Conservation (phyloP, 2,797 vertebrate genomes). For the Taeniopygia guttata region DNA sequence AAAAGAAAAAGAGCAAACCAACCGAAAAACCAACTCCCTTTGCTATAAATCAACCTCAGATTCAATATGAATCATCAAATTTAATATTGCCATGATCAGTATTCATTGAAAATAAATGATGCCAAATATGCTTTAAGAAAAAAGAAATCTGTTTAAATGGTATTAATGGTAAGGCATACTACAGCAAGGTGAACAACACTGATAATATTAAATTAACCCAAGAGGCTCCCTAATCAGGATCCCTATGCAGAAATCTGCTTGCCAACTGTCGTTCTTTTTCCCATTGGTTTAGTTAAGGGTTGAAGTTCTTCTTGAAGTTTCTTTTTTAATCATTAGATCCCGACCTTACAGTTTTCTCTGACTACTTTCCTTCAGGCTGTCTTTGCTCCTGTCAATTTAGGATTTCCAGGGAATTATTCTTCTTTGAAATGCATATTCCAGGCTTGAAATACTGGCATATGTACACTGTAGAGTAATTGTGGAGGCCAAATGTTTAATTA, state of each 20-base stretch:
- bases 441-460: slow-evolving; percentile 90
- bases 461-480: slow-evolving; percentile 94
- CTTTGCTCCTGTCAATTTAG: slow-evolving; percentile 91
- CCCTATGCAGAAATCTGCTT: slow-evolving; percentile 81
- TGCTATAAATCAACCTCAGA: slow-evolving; percentile 65
- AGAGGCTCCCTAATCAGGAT: slow-evolving; percentile 79
- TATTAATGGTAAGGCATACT: slow-evolving; percentile 74
- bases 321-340: slow-evolving; percentile 91
- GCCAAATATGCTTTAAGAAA: slow-evolving; percentile 75
- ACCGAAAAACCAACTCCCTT: background rate
- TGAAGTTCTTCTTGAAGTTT: slow-evolving; percentile 87
- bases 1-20: rapidly evolving
- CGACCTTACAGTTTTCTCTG: slow-evolving; percentile 85
- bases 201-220: slow-evolving; percentile 86
- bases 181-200: slow-evolving; percentile 80
- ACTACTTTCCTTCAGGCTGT: slow-evolving; percentile 87
- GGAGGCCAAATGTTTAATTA: slow-evolving; percentile 99
- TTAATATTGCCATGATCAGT: slow-evolving; percentile 71
- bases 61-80: slow-evolving; percentile 68
- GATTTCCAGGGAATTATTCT: slow-evolving; percentile 89
- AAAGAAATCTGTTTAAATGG: slow-evolving; percentile 76
- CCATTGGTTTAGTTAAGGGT: slow-evolving; percentile 85
- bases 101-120: slow-evolving; percentile 73
- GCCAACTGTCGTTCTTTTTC: slow-evolving; percentile 83
- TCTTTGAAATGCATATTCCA: slow-evolving; percentile 98